phyloP scores from a whole-genome alignment of 2,888 invertebrate genomes.

The Euplagia quadripunctaria region DNA sequence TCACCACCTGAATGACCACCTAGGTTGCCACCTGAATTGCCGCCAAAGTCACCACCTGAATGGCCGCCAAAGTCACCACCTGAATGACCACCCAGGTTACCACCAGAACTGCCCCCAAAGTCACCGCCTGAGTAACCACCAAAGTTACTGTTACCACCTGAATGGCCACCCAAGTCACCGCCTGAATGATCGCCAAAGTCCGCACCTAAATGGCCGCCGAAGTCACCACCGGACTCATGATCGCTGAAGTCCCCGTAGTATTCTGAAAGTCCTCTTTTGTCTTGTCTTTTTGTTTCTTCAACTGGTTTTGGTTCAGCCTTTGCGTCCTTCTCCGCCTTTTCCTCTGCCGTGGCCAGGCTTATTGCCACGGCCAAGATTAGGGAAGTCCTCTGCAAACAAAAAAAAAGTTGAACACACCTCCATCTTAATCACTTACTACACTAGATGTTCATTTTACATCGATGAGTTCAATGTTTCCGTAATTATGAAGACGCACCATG shows the following conservation, averaged over 20 bases:
- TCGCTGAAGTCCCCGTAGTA: constrained; percentile 79
- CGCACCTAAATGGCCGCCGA: constrained; percentile 56
- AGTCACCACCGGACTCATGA: constrained; percentile 64
- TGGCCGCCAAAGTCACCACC: constrained; percentile 62
- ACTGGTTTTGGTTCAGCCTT: constrained; percentile 81
- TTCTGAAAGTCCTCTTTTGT: constrained; percentile 86
- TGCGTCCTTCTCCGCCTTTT: constrained; percentile 80
- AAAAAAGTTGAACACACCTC: constrained; percentile 27
- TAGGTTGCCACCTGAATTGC: constrained; percentile 69
- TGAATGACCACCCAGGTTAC: constrained; percentile 55
- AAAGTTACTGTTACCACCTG: constrained; percentile 39
- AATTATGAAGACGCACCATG: background rate
- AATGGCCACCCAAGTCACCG: constrained; percentile 55
- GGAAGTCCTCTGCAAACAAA: constrained; percentile 78
- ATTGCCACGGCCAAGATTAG: constrained; percentile 85
- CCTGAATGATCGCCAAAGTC: constrained; percentile 65
- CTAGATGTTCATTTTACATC: background rate
- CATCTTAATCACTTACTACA: background rate
- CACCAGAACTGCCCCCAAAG: constrained; percentile 60
- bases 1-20: constrained; percentile 65
- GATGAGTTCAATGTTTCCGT: background rate
- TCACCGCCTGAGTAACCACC: constrained; percentile 56
- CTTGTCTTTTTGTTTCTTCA: constrained; percentile 85
- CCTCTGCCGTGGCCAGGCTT: constrained; percentile 87
- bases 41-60: constrained; percentile 52